Percentiles rank a stretch among this genome's conserved stretches.
phyloP scores from a whole-genome alignment of 2,888 invertebrate species.

The Lacanobia wlatinum region DNA sequence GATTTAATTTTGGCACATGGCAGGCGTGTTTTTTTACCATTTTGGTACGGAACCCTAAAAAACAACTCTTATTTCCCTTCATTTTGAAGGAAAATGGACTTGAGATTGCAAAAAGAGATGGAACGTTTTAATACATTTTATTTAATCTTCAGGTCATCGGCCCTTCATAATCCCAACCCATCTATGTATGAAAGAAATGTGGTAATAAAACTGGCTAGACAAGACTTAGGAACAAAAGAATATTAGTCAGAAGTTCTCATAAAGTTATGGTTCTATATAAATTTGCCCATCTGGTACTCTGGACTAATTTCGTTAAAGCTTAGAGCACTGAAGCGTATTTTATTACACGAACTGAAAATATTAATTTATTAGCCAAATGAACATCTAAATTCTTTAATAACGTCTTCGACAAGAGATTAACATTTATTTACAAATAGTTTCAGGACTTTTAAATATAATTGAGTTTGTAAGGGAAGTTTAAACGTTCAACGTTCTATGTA shows the following conservation, averaged over 20 bases:
- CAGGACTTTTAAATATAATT: neutral
- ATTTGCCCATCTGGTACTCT: neutral
- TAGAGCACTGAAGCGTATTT: constrained; percentile 1
- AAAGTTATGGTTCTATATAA: neutral
- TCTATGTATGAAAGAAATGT: neutral
- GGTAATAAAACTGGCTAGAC: neutral
- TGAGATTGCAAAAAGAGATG: too few species aligned
- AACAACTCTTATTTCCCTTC: too few species aligned
- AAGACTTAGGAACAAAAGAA: neutral
- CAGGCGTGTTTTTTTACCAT: too few species aligned
- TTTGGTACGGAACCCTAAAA: too few species aligned
- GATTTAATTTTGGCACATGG: too few species aligned
- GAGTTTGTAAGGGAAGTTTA: too few species aligned
- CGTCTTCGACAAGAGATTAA: neutral
- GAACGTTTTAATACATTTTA: too few species aligned
- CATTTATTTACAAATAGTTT: neutral
- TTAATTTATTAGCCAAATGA: neutral
- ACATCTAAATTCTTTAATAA: neutral
- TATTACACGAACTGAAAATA: neutral
- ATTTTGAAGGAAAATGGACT: too few species aligned
- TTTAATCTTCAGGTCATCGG: neutral
- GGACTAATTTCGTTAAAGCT: neutral
- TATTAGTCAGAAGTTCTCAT: neutral
- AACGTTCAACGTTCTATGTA: too few species aligned
- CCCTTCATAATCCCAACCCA: neutral